Conservation (phyloP, 1,140 invertebrate species). For the Zaprionus nigranus region DNA sequence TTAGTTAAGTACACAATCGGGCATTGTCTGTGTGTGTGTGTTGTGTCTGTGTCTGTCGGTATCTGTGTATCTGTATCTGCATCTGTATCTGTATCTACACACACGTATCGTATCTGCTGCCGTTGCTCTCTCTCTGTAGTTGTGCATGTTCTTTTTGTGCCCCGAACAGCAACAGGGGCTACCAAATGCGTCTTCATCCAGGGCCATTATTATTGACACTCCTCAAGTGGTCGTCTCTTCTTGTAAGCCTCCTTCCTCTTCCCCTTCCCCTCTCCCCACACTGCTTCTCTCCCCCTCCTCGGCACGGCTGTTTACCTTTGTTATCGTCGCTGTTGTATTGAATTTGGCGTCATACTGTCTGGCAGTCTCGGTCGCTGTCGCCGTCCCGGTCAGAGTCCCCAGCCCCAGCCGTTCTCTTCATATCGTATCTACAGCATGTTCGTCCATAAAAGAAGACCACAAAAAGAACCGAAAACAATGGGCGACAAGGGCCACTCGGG, state of each 20-base stretch:
- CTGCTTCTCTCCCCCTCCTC: background rate
- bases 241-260: background rate
- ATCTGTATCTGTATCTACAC: conserved; percentile 56
- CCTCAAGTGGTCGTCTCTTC: conserved; percentile 52
- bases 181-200: conserved; percentile 54
- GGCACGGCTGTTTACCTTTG: conserved; percentile 72
- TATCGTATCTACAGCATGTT: conserved; percentile 32
- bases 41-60: conserved; percentile 6
- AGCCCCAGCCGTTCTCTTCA: background rate
- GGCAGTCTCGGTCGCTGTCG: conserved; percentile 59
- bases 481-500: conserved; percentile 31
- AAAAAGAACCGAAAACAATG: conserved; percentile 73
- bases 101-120: conserved; percentile 26
- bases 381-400: conserved; percentile 13
- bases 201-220: conserved; percentile 66
- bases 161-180: conserved; percentile 39
- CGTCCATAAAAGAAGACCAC: conserved; percentile 74
- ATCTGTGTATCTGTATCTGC: conserved; percentile 23
- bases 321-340: conserved; percentile 73
- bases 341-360: conserved; percentile 82
- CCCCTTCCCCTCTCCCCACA: background rate
- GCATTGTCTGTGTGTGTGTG: conserved; percentile 23
- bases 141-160: conserved; percentile 38
- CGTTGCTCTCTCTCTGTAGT: conserved; percentile 30
- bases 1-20: conserved; percentile 64